These are phyloP conservation scores for Epinotia brunnichana DNA, from an alignment of 2,888 invertebrate species.

Conservation along the genomic window DNA sequence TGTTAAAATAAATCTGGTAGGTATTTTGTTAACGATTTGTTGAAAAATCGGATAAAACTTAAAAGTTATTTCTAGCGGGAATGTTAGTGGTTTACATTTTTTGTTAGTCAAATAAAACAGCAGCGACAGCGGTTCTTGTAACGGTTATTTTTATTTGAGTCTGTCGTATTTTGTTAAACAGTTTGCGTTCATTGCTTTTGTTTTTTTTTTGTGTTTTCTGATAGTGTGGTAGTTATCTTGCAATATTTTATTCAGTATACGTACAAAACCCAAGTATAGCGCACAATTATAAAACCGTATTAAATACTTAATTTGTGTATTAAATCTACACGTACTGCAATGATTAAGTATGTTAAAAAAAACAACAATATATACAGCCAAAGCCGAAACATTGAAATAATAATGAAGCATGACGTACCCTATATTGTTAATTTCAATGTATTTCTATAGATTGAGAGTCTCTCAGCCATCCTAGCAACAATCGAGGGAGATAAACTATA, in stretches of 20 bases:
- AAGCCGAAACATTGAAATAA: neutral
- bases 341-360: no score
- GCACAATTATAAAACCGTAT: no score
- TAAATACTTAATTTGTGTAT: no score
- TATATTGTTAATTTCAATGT: neutral
- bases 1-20: neutral
- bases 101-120: neutral
- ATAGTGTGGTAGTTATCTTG: neutral
- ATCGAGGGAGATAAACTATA: neutral
- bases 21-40: neutral
- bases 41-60: neutral
- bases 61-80: conserved; percentile 9
- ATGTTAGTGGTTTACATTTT: conserved; percentile 2
- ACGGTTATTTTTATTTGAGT: neutral
- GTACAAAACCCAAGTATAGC: no score
- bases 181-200: neutral
- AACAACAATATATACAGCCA: no score
- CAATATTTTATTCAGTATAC: no score
- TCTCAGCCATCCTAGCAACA: neutral
- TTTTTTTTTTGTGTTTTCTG: neutral
- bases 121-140: conserved; percentile 3
- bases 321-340: no score
- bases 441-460: neutral
- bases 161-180: neutral
- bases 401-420: no score